Base-by-base conservation (phyloP, 2,113 vertebrate species). In the Myxocyprinus asiaticus region DNA sequence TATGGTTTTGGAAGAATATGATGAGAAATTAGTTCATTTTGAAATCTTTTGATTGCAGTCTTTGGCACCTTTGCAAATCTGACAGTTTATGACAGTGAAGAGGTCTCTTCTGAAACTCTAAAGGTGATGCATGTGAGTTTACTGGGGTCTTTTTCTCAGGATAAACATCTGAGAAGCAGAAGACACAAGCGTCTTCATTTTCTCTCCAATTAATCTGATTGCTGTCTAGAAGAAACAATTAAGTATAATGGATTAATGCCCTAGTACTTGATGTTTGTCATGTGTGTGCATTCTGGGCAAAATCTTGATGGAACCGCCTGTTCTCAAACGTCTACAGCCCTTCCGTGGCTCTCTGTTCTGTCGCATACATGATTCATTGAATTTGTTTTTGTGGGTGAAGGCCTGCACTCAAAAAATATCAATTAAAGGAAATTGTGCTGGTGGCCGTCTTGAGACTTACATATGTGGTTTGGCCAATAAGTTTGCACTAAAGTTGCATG, bases 361-460 rank as follows among this genome's bases (percentile, higher is more conserved):
- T 78, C 59, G 55, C 71, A 80, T 85, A 79, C 75, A 74, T 43
- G 9, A 86, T 88, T 85, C 51, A 58, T 55, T 80, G 78, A 84
- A 86, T 82, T 83, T 66, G 83, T 80, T 80, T 75, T 86, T 48
- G 87, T 12, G 78, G 79, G 70, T 73, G 67, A 84, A 76, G 72
- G 85, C 84, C 72, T 69, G 78, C 84, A 81, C 70, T 85, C 44
- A 89, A 77, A 85, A 88, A 89, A 87, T 85, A 84, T 84, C 83
- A 84, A 82, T 89, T 85, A 84, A 66, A 80, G 48, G 48, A 15
- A 86, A 91, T 87, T 88, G 86, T 85, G 82, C 80, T 86, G 84
- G 87, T 90, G 86, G 83, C 87, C 64, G 88, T 78, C 50, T 47
- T 82, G 74, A 72, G 76, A 86, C 82, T 44, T 67, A 76, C 68